Conservation (phyloP, 2,113 vertebrate species). For the Xiphophorus hellerii region DNA sequence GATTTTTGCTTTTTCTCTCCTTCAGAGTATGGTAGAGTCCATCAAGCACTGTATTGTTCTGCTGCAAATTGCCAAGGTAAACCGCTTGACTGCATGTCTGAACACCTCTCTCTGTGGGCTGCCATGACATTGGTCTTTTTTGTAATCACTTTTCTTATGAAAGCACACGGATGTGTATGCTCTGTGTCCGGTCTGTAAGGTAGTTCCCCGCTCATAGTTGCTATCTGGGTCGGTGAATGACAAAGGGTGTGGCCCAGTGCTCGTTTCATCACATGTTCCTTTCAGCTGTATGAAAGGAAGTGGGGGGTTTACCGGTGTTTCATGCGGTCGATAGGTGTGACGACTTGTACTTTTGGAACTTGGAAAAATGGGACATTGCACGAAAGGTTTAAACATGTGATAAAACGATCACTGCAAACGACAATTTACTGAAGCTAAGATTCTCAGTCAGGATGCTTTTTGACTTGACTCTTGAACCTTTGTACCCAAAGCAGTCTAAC, state of each 20-base stretch:
- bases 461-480: constrained; percentile 51
- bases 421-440: constrained; percentile 10
- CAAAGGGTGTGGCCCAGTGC: constrained; percentile 55
- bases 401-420: constrained; percentile 59
- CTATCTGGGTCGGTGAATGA: constrained; percentile 44
- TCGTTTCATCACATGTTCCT: constrained; percentile 71
- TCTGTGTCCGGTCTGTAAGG: constrained; percentile 34
- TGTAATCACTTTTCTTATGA: constrained; percentile 34
- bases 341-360: neutral
- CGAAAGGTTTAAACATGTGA: constrained; percentile 49
- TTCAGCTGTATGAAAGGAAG: constrained; percentile 47
- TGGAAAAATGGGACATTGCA: neutral
- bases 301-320: constrained; percentile 40
- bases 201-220: constrained; percentile 59
- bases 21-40: constrained; percentile 99
- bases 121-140: constrained; percentile 18
- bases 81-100: constrained; percentile 13
- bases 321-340: constrained; percentile 25
- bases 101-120: neutral
- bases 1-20: constrained; percentile 56
- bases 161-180: constrained; percentile 17
- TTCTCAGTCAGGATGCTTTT: constrained; percentile 52
- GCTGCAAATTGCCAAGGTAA: constrained; percentile 99
- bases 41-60: constrained; percentile 99
- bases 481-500: constrained; percentile 75